Evolutionary conservation across 2,797 vertebrate species (phyloP), one percentile per base, ranked within the genome.

Genomic region (Dicrostonyx torquatus): DNA sequence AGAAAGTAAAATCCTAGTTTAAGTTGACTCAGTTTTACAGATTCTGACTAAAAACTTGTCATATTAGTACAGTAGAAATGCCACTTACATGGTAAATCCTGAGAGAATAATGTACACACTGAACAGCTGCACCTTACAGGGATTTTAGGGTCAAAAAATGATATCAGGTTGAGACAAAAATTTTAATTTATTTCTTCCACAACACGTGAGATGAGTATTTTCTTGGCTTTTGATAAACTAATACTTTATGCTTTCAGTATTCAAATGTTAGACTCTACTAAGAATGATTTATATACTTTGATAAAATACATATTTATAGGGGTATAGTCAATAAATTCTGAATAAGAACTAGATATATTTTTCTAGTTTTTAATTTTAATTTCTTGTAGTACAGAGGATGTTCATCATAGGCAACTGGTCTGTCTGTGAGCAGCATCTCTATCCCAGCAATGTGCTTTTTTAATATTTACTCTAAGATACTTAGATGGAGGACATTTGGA

Each of bases 91-190:
- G n/a, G 80, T 8, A 87, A 72, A 80, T 87, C 45, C 93, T 60
- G 55, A 88, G 77, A 90, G 26, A 85, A 76, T 55, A 79, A 55
- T 76, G 29, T 75, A 91, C 20, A 89, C 53, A 17, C 24, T 40
- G 29, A 78, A 31, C 17, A 55, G 7, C 91, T 97, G n/a, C 55
- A n/a, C 1, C 14, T 31, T 62, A 26, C 1, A 34, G 55, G 18
- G 62, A 40, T 58, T 94, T 95, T 84, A 92, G 72, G 43, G 83
- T 50, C 58, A 45, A 85, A 70, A 55, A 29, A 90, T 92, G 85
- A 85, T 89, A 70, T 85, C 43, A 85, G 22, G 53, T 89, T 92
- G 76, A 88, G 18, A 31, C 15, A 75, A 60, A 37, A 48, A 88
- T 88, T 76, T 45, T 53, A 79, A 70, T 89, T 80, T 93, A 88